Evolutionary conservation across 2,113 vertebrate species (phyloP), one percentile per base, ranked within the genome.

Genomic region (Grallaria varia): DNA sequence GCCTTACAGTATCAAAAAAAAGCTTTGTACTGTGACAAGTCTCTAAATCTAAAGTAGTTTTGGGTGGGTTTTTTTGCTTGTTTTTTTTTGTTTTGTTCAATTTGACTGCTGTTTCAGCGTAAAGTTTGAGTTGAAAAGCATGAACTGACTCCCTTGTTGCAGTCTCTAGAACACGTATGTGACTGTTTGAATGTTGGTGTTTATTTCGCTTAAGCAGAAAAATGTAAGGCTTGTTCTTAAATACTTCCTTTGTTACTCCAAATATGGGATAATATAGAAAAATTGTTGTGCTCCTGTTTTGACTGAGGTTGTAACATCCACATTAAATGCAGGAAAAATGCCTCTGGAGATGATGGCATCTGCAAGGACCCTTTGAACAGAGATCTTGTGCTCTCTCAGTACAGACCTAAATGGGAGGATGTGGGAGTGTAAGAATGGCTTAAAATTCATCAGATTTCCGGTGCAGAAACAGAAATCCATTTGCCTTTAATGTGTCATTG

Each of bases 381-480:
- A 84, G 76, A 59, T 74, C 56, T 75, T 81, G 39, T 92, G 59
- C 67, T 79, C 6, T 86, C 6, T 78, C 13, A 60, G 13, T 79
- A 21, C 35, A 63, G 42, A 44, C 47, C 27, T 94, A 72, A 84
- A 78, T 79, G 66, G 60, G 74, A 95, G 86, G 93, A 81, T 95
- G 91, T 95, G 84, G 77, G 93, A 95, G 56, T 56, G 24, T 44
- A 81, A 87, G 73, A 93, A 56, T 47, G 76, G 59, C 72, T 95
- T 77, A 63, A 88, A 90, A 86, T 87, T 77, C 42, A 56, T 95
- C 56, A 75, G 27, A 78, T 92, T 95, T 96, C 91, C 89, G 84
- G 68, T 92, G 60, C 55, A 88, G 69, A 83, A 92, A 39, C 15
- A 88, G 42, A 45, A 84, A 63, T 84, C 90, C 68, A 40, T n/a